These are phyloP conservation scores for Periphyllus acericola DNA, from an alignment of 2,888 invertebrate genomes.

Conservation along the genomic window DNA sequence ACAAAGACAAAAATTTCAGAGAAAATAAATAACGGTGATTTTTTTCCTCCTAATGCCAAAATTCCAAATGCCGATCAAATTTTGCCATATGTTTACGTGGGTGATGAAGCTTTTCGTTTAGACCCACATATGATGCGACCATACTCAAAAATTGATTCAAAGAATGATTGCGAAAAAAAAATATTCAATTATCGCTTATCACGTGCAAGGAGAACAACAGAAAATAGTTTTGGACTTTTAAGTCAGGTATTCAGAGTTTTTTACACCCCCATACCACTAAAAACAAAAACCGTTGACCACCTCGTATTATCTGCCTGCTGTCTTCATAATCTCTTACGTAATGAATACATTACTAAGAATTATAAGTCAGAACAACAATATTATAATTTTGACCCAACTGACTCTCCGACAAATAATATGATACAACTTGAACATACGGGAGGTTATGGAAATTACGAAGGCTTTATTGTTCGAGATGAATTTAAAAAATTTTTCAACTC, in stretches of 20 bases:
- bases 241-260: constrained; percentile 10
- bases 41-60: no score
- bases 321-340: constrained; percentile 1
- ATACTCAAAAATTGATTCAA: no score
- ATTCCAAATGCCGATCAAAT: no score
- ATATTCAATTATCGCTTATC: no score
- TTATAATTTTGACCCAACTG: background rate
- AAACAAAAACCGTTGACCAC: background rate
- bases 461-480: background rate
- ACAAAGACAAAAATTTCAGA: no score
- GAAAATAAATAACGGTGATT: no score
- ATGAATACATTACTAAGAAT: constrained; percentile 6
- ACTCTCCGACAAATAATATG: background rate
- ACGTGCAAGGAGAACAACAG: constrained; percentile 10
- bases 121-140: no score
- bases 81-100: no score
- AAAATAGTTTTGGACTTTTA: background rate
- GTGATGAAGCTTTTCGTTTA: no score
- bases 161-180: no score
- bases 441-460: background rate
- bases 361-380: constrained; percentile 10
- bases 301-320: background rate
- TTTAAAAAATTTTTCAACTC: background rate
- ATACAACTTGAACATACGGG: background rate
- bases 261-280: background rate